These are phyloP conservation scores for Brachionus sp. DNA, from an alignment of 1,140 invertebrate species.

Conservation along the genomic window DNA sequence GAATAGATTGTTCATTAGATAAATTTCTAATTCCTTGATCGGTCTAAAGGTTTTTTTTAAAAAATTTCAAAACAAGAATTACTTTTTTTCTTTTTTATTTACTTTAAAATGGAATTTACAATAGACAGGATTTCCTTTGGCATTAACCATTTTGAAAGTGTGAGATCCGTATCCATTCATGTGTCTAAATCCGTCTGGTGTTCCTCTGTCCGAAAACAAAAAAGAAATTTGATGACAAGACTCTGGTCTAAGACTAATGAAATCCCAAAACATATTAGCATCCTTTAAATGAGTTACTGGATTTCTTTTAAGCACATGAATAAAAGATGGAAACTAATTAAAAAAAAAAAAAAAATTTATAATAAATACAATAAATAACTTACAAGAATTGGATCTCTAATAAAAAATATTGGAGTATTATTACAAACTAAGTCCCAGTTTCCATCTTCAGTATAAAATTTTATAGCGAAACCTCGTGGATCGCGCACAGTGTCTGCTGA, in stretches of 20 bases:
- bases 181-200: constrained; percentile 80
- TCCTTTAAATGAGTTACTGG: constrained; percentile 77
- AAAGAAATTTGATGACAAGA: constrained; percentile 74
- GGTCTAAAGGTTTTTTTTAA: constrained; percentile 62
- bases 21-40: constrained; percentile 85
- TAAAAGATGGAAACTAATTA: constrained; percentile 63
- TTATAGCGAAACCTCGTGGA: constrained; percentile 86
- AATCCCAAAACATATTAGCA: constrained; percentile 92
- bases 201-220: constrained; percentile 83
- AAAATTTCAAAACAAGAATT: not conserved
- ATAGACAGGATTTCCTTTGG: constrained; percentile 71
- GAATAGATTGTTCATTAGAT: constrained; percentile 68
- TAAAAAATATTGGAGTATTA: constrained; percentile 93
- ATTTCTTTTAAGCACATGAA: constrained; percentile 78
- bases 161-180: constrained; percentile 94
- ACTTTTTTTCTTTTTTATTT: constrained; percentile 21
- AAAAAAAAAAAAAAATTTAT: too few species aligned
- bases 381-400: constrained; percentile 84
- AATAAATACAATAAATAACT: too few species aligned
- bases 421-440: constrained; percentile 95
- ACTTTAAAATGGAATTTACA: constrained; percentile 91
- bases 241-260: constrained; percentile 80
- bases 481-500: constrained; percentile 73
- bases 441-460: constrained; percentile 93
- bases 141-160: constrained; percentile 87